These are phyloP conservation scores for Suricata suricatta DNA, from an alignment of 2,113 vertebrate genomes.

Conservation along the genomic window DNA sequence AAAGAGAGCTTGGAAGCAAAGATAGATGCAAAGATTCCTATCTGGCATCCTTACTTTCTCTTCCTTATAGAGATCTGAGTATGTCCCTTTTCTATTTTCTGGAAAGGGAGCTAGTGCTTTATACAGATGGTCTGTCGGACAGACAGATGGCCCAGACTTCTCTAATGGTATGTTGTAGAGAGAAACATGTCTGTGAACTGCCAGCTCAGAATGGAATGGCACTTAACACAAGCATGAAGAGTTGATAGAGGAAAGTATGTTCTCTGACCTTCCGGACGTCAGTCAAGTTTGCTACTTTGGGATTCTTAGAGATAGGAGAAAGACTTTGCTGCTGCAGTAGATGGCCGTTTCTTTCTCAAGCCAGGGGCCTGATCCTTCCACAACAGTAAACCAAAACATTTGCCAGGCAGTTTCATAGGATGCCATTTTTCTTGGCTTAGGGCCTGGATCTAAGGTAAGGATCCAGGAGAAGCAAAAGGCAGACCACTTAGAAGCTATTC, in stretches of 20 bases:
- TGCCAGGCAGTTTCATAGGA: neutral
- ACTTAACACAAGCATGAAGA: neutral
- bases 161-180: constrained; percentile 15
- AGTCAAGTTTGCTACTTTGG: neutral
- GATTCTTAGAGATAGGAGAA: neutral
- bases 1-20: neutral
- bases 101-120: neutral
- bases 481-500: neutral
- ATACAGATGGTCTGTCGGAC: neutral
- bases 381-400: neutral
- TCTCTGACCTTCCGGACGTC: neutral
- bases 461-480: neutral
- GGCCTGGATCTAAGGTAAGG: neutral
- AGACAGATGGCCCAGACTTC: neutral
- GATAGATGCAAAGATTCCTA: neutral
- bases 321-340: neutral
- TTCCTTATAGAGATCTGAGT: neutral
- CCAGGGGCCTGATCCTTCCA: neutral
- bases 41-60: neutral
- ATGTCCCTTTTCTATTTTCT: neutral
- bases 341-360: neutral
- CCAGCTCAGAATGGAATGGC: neutral
- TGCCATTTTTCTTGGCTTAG: neutral
- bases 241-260: neutral
- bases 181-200: neutral